Evolutionary conservation across 2,797 vertebrate species (phyloP), one percentile per base, ranked within the genome.

Genomic region (Poeciliopsis paucimaculata): DNA sequence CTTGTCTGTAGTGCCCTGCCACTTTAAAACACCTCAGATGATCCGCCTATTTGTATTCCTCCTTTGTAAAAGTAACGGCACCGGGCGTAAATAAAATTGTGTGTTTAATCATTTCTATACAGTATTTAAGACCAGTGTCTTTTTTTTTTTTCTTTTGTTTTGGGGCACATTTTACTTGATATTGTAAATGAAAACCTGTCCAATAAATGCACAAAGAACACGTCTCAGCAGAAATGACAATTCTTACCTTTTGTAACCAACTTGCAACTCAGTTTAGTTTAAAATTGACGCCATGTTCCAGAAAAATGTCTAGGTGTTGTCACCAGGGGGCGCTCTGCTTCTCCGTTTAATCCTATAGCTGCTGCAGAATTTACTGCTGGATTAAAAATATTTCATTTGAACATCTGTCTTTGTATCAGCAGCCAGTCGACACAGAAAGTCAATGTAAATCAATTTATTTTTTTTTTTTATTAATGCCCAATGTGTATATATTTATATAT

Each of bases 11-110:
- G 90, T 91, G 89, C 82, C 84, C 86, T 77, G 90, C 84, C 92
- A 91, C 89, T 91, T 89, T 86, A 91, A 90, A 91, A 64, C 92
- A 93, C 91, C 92, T 91, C 93, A 91, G 89, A 85, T 62, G 79
- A 88, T 86, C 82, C 26, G 49, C 79, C 87, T 77, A 76, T 89
- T 88, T 92, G 87, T 89, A 92, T 91, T 91, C 84, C 79, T 77
- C 41, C 70, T 79, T 74, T 91, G 81, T 90, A 80, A 87, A 89
- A 83, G 89, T 84, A 23, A 82, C 87, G 90, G 87, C 90, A 92
- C 90, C 86, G 90, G 46, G 83, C 80, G 79, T 85, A 49, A 85
- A 82, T 82, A 43, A 87, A 84, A 83, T 81, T 36, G 84, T 92
- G 84, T 90, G 89, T 86, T 86, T 89, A 90, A 86, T 87, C 84